Evolutionary conservation across 2,113 vertebrate genomes (phyloP).

Genomic region (Rhinogobius similis): DNA sequence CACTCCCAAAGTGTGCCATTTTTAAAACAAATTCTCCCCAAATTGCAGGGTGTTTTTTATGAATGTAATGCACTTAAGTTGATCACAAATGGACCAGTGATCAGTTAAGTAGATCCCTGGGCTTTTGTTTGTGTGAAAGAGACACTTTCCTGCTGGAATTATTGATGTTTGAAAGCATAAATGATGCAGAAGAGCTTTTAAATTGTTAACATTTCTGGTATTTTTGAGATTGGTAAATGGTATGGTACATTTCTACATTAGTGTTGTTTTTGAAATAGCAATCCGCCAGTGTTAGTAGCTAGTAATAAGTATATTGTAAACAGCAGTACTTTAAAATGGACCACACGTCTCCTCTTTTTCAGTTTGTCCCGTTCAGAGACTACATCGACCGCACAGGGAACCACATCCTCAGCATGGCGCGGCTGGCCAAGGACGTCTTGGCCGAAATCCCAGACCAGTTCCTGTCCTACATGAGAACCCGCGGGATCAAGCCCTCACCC

Average conservation of each 20-base stretch:
- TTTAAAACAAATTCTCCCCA: background rate
- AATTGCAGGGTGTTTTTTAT: background rate
- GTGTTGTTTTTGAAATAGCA: no score
- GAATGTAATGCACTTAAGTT: background rate
- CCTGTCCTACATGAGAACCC: constrained; percentile 95
- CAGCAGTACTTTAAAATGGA: background rate
- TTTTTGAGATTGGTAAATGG: no score
- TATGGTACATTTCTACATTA: no score
- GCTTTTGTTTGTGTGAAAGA: background rate
- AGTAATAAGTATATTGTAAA: no score
- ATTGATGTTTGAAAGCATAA: background rate
- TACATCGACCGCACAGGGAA: constrained; percentile 96
- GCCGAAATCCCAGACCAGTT: constrained; percentile 98
- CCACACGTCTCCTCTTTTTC: background rate
- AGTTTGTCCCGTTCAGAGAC: constrained; percentile 98
- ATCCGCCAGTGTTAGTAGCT: no score
- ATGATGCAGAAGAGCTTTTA: background rate
- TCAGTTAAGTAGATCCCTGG: background rate
- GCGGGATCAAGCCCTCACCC: constrained; percentile 93
- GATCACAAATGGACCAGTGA: background rate
- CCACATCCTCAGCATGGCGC: constrained; percentile 95
- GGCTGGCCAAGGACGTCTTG: constrained; percentile 94
- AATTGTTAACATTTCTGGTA: background rate
- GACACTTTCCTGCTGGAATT: background rate
- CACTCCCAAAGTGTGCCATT: no score